Conservation (phyloP, 1,140 invertebrate genomes). For the Psilanteris sp. region DNA sequence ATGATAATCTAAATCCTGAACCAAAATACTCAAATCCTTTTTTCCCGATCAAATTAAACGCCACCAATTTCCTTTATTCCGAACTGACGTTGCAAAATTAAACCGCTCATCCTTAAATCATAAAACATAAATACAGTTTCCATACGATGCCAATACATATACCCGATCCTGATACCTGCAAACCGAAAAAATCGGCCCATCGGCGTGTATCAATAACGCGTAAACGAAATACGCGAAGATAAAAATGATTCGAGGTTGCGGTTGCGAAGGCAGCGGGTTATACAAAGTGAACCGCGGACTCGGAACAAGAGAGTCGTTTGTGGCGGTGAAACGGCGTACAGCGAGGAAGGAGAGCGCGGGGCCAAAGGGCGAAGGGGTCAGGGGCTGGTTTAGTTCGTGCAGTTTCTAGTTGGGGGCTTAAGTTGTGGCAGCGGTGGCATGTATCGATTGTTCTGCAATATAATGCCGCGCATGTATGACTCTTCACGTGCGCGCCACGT, state of each 20-base stretch:
- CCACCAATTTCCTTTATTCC: too few relatives aligned
- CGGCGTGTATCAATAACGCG: not conserved
- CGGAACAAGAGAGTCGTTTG: slow-evolving; percentile 68
- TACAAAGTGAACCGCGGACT: slow-evolving; percentile 69
- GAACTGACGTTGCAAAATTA: too few relatives aligned
- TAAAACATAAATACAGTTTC: too few relatives aligned
- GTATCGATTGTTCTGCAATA: slow-evolving; percentile 77
- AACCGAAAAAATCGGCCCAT: too few relatives aligned
- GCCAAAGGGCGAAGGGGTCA: slow-evolving; percentile 48
- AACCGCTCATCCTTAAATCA: too few relatives aligned
- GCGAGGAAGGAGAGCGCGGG: slow-evolving; percentile 33
- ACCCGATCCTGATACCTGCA: too few relatives aligned
- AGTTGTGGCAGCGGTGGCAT: slow-evolving; percentile 69
- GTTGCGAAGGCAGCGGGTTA: slow-evolving; percentile 58
- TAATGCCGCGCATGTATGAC: slow-evolving; percentile 73
- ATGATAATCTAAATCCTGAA: too few relatives aligned
- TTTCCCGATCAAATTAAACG: too few relatives aligned
- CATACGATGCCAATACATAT: too few relatives aligned
- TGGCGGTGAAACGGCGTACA: slow-evolving; percentile 64
- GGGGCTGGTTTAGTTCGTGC: slow-evolving; percentile 68
- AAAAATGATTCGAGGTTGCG: slow-evolving; percentile 66
- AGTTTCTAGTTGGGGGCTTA: slow-evolving; percentile 65
- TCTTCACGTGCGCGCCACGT: slow-evolving; percentile 58
- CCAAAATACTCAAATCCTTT: too few relatives aligned
- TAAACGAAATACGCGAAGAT: slow-evolving; percentile 27